Evolutionary conservation across 2,888 invertebrate species (phyloP).

Genomic region (Clanis bilineata): DNA sequence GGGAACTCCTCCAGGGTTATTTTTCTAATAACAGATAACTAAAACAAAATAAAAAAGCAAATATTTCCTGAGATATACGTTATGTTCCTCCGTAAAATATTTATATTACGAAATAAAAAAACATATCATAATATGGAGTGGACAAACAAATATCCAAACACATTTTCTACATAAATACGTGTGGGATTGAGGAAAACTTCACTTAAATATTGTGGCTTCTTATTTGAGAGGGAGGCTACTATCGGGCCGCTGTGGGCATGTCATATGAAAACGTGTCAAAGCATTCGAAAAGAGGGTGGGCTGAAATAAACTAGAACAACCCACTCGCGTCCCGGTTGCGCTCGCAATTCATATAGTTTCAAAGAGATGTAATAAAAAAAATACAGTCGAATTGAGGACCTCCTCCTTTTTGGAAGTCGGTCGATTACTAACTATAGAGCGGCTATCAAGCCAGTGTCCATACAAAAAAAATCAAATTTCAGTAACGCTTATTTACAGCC

Average conservation of each 20-base stretch:
- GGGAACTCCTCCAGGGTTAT: too few species aligned
- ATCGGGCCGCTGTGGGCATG: neutral
- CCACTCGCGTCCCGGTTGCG: neutral
- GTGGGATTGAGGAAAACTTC: neutral
- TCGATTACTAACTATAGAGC: too few species aligned
- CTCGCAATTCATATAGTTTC: neutral
- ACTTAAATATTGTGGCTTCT: slow-evolving; percentile 4
- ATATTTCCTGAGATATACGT: too few species aligned
- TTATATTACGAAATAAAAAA: neutral
- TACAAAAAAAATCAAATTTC: too few species aligned
- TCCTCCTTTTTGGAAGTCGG: too few species aligned
- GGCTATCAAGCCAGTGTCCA: too few species aligned
- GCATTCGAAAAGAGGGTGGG: slow-evolving; percentile 1
- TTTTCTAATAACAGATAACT: too few species aligned
- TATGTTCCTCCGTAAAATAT: too few species aligned
- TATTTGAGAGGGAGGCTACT: slow-evolving; percentile 5
- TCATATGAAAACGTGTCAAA: slow-evolving; percentile 13
- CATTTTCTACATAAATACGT: neutral
- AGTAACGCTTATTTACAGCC: too few species aligned
- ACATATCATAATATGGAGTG: neutral
- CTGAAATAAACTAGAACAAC: slow-evolving; percentile 6
- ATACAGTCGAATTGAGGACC: too few species aligned
- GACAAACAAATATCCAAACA: neutral
- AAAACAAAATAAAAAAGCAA: too few species aligned
- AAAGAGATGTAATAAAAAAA: too few species aligned